Evolutionary conservation across 92 coral and sea anemone genomes (phyloP).

Genomic region (Blastomussa wellsi): DNA sequence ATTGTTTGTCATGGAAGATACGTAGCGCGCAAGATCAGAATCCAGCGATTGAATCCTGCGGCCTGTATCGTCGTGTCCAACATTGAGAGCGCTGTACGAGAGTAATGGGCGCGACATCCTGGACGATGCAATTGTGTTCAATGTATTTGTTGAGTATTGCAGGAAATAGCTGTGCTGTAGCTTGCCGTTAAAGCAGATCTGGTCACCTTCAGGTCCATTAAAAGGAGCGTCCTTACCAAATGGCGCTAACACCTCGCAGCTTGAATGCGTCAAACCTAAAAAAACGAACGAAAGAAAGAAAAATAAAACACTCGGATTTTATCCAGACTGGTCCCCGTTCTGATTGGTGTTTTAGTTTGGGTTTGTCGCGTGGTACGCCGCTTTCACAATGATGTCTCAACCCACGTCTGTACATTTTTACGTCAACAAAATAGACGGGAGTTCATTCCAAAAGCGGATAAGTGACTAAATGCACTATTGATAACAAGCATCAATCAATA

Average conservation of each 20-base stretch:
- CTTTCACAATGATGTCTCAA: not conserved
- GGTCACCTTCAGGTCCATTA: constrained; percentile 64
- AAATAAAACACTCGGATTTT: not conserved
- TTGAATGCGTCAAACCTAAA: constrained; percentile 79
- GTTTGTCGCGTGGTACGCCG: no score
- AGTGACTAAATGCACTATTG: not conserved
- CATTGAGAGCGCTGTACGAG: constrained; percentile 72
- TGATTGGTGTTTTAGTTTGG: not conserved
- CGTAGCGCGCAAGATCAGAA: constrained; percentile 53
- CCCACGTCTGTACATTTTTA: not conserved
- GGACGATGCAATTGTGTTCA: constrained; percentile 52
- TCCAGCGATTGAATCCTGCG: constrained; percentile 75
- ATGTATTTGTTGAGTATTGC: constrained; percentile 49
- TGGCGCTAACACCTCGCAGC: constrained; percentile 59
- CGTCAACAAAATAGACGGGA: no score
- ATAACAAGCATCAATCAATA: not conserved
- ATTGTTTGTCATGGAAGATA: constrained; percentile 53
- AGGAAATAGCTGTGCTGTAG: constrained; percentile 75
- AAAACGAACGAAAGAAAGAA: not conserved
- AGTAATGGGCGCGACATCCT: constrained; percentile 62
- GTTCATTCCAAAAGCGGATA: not conserved
- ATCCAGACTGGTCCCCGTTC: no score
- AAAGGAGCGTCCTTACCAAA: constrained; percentile 50
- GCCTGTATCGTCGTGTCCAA: constrained; percentile 79
- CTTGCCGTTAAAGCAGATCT: constrained; percentile 84